These are phyloP conservation scores for Polypedilum pembai DNA, from an alignment of 1,140 invertebrate genomes.

Conservation along the genomic window DNA sequence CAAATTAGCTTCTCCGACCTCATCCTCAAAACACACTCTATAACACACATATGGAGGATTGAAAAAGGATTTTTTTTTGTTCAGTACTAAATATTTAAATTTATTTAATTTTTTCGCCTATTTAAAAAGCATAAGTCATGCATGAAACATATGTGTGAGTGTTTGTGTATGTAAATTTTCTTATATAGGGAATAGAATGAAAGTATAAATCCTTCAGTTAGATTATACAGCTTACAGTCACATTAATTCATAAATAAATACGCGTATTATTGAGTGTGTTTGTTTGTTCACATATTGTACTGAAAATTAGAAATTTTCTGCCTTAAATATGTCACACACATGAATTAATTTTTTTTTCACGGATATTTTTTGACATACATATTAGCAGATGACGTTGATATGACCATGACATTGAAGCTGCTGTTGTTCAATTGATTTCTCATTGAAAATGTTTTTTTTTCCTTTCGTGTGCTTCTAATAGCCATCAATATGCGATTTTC, in stretches of 20 bases:
- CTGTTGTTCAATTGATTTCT: too few relatives aligned
- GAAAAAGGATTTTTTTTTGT: not conserved
- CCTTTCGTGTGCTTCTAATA: too few relatives aligned
- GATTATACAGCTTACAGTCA: not conserved
- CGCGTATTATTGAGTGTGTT: not conserved
- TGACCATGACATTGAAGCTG: too few relatives aligned
- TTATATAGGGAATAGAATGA: not conserved
- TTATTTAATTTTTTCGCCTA: not conserved
- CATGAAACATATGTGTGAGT: constrained; percentile 8
- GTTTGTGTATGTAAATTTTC: too few relatives aligned
- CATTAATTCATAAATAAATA: not conserved
- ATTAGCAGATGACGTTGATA: too few relatives aligned
- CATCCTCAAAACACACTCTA: not conserved
- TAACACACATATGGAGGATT: too few relatives aligned
- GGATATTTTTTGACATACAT: too few relatives aligned
- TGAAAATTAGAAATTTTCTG: too few relatives aligned
- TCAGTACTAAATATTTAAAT: too few relatives aligned
- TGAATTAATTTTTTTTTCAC: too few relatives aligned
- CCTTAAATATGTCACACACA: too few relatives aligned
- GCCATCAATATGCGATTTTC: not conserved
- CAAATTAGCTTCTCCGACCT: constrained; percentile 5
- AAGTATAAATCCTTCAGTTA: not conserved
- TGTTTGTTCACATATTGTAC: not conserved
- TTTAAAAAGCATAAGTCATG: constrained; percentile 18
- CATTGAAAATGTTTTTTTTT: too few relatives aligned